Percentiles rank a stretch among this genome's conserved stretches.
Evolutionary conservation across 2,113 vertebrate species (phyloP).

Genomic region (Eolophus roseicapilla): DNA sequence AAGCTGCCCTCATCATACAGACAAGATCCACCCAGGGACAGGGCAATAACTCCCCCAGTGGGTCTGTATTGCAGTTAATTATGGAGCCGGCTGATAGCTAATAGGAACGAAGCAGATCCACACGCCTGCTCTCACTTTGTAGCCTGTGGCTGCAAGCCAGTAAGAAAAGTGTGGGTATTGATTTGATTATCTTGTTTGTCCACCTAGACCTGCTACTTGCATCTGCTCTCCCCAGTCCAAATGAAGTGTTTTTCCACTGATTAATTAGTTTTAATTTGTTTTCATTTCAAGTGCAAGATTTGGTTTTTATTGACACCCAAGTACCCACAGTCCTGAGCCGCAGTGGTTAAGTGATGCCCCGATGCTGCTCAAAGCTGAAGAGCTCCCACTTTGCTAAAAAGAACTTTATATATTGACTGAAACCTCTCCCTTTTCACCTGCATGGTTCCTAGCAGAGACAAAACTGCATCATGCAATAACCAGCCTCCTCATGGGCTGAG

Average conservation of each 20-base stretch:
- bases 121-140: neutral
- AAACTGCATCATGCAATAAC: neutral
- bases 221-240: constrained; percentile 48
- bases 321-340: neutral
- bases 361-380: neutral
- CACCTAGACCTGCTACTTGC: constrained; percentile 59
- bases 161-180: constrained; percentile 49
- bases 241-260: constrained; percentile 58
- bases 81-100: neutral
- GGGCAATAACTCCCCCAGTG: constrained; percentile 8
- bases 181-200: constrained; percentile 66
- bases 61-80: constrained; percentile 38
- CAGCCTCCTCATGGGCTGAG: neutral
- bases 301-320: constrained; percentile 35
- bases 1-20: neutral
- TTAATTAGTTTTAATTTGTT: constrained; percentile 59
- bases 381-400: neutral
- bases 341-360: neutral
- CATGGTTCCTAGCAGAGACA: neutral
- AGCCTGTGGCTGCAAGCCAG: constrained; percentile 47
- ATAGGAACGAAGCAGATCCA: constrained; percentile 1
- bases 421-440: neutral
- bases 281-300: constrained; percentile 53
- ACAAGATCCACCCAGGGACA: neutral
- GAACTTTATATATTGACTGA: neutral